Conservation (phyloP, 2,888 invertebrate genomes). For the Himalopsyche kuldschensis region DNA sequence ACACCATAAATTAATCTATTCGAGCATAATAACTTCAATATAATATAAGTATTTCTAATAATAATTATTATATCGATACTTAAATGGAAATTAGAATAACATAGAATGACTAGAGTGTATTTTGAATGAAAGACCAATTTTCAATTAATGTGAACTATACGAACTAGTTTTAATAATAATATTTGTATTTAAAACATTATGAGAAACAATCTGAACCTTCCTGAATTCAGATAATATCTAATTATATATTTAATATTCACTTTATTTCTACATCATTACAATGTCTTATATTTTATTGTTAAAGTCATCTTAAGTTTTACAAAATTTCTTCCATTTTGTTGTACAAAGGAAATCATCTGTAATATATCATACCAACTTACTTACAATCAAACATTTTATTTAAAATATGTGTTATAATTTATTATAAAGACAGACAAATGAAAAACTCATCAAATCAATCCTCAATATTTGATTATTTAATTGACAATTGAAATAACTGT, state of each 20-base stretch:
- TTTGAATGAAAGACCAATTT: slow-evolving; percentile 7
- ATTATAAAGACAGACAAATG: too few species aligned
- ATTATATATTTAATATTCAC: background rate
- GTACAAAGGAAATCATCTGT: background rate
- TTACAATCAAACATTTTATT: too few species aligned
- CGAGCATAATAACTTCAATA: background rate
- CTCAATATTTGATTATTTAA: too few species aligned
- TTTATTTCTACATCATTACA: background rate
- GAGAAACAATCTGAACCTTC: background rate
- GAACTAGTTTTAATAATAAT: background rate
- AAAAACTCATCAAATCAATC: too few species aligned
- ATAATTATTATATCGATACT: background rate
- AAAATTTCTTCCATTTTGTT: background rate
- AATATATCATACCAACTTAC: background rate
- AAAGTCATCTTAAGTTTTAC: background rate
- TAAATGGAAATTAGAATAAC: background rate
- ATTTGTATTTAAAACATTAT: background rate
- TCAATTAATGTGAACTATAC: background rate
- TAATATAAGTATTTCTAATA: background rate
- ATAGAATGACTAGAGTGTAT: background rate
- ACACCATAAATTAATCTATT: background rate
- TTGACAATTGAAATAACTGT: too few species aligned
- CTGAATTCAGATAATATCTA: background rate
- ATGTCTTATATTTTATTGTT: background rate
- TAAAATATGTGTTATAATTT: too few species aligned